A percentile compares a stretch with the other conserved stretches of the same genome.
These are phyloP conservation scores for Cavia aperea DNA, from an alignment of 2,113 vertebrate species.

Conservation along the genomic window DNA sequence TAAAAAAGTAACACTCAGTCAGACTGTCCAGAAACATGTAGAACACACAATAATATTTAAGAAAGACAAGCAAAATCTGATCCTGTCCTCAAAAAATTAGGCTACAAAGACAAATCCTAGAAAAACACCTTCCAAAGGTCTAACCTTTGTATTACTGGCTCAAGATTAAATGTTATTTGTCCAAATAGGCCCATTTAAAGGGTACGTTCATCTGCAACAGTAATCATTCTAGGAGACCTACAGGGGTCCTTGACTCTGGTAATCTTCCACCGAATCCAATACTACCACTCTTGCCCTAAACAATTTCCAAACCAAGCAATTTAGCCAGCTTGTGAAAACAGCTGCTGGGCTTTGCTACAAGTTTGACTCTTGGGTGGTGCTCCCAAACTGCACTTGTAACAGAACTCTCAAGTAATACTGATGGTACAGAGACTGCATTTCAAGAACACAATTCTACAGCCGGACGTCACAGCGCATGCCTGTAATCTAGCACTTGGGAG, in stretches of 20 bases:
- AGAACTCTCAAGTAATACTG: background rate
- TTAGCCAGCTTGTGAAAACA: background rate
- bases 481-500: too few relatives aligned
- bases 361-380: background rate
- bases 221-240: background rate
- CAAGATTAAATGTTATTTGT: background rate
- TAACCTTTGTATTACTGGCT: background rate
- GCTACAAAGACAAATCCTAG: background rate
- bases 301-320: background rate
- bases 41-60: background rate
- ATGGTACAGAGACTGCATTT: background rate
- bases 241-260: background rate
- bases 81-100: background rate
- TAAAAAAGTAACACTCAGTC: conserved; percentile 3
- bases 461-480: too few relatives aligned
- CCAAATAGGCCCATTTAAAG: background rate
- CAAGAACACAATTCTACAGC: background rate
- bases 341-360: background rate
- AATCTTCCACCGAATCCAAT: background rate
- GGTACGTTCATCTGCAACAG: background rate
- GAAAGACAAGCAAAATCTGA: background rate
- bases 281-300: background rate
- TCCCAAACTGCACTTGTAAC: background rate
- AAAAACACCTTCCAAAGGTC: conserved; percentile 13
- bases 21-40: background rate